Percentiles rank a stretch among this genome's conserved stretches.
phyloP scores from a whole-genome alignment of 1,140 invertebrate species.

The Trichonephila clavipes region DNA sequence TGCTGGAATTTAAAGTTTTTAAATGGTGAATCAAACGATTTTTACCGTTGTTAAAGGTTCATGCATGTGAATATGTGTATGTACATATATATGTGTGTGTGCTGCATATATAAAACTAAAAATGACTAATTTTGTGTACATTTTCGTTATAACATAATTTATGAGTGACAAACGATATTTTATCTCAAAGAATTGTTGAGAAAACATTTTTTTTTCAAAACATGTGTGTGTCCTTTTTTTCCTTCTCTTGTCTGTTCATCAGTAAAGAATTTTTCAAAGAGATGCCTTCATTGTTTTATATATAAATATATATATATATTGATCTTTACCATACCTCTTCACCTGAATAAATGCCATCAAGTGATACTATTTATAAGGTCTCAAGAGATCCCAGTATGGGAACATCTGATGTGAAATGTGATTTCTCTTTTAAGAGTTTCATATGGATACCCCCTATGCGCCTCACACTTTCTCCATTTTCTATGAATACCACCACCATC shows the following conservation, averaged over 20 bases:
- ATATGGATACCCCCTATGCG: conserved; percentile 24
- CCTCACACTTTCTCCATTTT: conserved; percentile 24
- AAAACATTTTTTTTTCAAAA: too few species aligned
- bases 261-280: conserved; percentile 44
- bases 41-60: not conserved
- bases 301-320: not conserved
- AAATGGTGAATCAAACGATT: too few species aligned
- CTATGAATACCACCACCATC: conserved; percentile 54
- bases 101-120: not conserved
- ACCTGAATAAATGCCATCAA: conserved; percentile 30
- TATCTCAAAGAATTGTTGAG: not conserved
- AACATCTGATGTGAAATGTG: conserved; percentile 49
- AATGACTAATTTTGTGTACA: conserved; percentile 7
- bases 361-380: conserved; percentile 53
- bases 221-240: conserved; percentile 4
- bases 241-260: not conserved
- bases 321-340: conserved; percentile 43
- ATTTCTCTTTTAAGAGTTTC: conserved; percentile 57
- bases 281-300: conserved; percentile 68
- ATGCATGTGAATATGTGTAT: conserved; percentile 20
- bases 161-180: conserved; percentile 21
- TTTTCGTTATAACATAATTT: not conserved
- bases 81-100: not conserved
- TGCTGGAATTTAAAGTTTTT: too few species aligned
- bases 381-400: not conserved